These are phyloP conservation scores for Chelonoidis abingdonii DNA, from an alignment of 2,113 vertebrate species.

Conservation along the genomic window DNA sequence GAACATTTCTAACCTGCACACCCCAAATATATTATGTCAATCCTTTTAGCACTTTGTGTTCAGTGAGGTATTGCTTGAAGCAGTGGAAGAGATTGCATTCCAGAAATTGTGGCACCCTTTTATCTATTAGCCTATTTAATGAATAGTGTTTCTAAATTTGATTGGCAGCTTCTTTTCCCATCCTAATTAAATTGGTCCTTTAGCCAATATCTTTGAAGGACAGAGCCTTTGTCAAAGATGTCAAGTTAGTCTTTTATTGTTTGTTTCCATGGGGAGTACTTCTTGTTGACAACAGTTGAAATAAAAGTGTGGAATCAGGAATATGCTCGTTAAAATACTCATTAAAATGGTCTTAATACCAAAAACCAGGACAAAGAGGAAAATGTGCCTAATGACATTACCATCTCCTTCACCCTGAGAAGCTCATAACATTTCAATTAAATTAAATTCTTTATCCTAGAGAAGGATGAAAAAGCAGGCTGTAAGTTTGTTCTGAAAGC, in stretches of 20 bases:
- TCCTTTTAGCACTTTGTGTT: constrained; percentile 66
- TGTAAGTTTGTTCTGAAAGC: neutral
- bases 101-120: constrained; percentile 58
- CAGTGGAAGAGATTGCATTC: constrained; percentile 66
- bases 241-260: constrained; percentile 62
- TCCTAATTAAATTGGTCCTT: constrained; percentile 80
- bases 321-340: constrained; percentile 49
- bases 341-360: constrained; percentile 39
- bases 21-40: constrained; percentile 53
- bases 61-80: constrained; percentile 62
- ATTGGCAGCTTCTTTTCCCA: constrained; percentile 70
- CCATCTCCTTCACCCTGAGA: neutral
- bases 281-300: constrained; percentile 48
- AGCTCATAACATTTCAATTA: neutral
- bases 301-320: constrained; percentile 50
- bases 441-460: constrained; percentile 1
- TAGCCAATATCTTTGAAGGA: constrained; percentile 63
- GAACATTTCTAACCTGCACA: constrained; percentile 60
- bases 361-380: constrained; percentile 1
- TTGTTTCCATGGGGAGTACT: constrained; percentile 47
- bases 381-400: neutral
- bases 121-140: constrained; percentile 66
- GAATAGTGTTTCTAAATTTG: constrained; percentile 72
- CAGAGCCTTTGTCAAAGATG: constrained; percentile 73
- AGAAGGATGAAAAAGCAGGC: neutral